These are phyloP conservation scores for Gorsachius goisagi DNA, from an alignment of 2,113 vertebrate genomes.

Conservation along the genomic window DNA sequence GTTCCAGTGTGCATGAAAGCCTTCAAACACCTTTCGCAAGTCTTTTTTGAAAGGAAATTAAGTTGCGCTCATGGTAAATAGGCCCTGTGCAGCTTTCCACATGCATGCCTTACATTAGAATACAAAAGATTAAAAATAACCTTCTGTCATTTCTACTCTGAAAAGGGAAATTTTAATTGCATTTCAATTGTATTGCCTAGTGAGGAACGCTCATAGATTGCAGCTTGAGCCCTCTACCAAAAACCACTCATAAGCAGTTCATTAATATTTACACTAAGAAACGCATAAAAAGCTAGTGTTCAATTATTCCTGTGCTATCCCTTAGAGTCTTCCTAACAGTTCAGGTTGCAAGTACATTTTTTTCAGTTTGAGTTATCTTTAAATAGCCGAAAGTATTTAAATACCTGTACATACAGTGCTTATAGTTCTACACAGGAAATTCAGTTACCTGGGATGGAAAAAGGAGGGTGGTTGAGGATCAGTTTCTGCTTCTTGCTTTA, in stretches of 20 bases:
- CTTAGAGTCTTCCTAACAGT: background rate
- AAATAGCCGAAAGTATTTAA: background rate
- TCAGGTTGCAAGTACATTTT: background rate
- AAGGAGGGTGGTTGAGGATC: conserved; percentile 77
- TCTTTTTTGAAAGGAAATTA: background rate
- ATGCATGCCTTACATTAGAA: background rate
- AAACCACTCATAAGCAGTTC: background rate
- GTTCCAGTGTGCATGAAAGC: background rate
- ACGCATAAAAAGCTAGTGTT: background rate
- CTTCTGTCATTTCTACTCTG: background rate
- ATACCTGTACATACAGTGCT: background rate
- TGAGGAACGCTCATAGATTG: background rate
- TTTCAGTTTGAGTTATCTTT: background rate
- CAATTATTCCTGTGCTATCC: background rate
- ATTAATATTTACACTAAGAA: background rate
- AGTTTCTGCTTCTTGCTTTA: conserved; percentile 93
- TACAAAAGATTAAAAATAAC: background rate
- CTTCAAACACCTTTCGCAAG: background rate
- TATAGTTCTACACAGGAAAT: background rate
- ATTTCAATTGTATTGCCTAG: background rate
- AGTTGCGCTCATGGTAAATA: background rate
- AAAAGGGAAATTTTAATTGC: background rate
- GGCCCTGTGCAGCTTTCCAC: background rate
- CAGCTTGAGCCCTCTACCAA: background rate
- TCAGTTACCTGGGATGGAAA: conserved; percentile 90